Base-by-base conservation (phyloP, 2,888 invertebrate genomes). In the Drosophila tripunctata region DNA sequence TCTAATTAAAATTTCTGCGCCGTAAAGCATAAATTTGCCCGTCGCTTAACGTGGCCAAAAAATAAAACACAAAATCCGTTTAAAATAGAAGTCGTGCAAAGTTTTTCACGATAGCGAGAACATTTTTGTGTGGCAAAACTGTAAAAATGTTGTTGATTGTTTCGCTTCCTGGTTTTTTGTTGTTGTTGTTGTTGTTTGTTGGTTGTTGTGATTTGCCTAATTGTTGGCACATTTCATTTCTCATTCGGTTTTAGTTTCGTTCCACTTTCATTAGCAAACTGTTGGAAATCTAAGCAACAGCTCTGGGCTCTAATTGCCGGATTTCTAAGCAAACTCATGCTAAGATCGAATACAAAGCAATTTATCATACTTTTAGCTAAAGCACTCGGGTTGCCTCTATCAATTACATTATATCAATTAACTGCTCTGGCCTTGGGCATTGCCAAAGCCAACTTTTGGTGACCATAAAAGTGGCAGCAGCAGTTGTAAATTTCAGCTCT, bases 1-100 rank as follows among this genome's bases (percentile, higher is more conserved):
- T 86, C 84, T 83, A 83, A 83, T 83, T 83, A 83, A 86, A 83
- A 83, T 86, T 86, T 83, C 81, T 86, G 86, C 86, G 77, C 84
- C 72, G 84, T 78, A 86, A 83, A 83, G 83, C 83, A 80, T 83
- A 83, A 86, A 83, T 83, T 86, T 85, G 5, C 10, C 27, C 22
- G 64, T 67, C 78, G 70, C 71, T 82, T 85, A 55, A 69, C 79
- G 77, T 79, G 63, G 73, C 75, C 66, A 65, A 79, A 82, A 76
- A n/a, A n/a, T 66, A 63, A 50, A 50, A 54, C 66, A 67, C 63
- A 67, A 67, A 63, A 71, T 51, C 62, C 67, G 51, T 19, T 43
- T 55, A 63, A 69, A 63, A 56, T 44, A 51, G n/a, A n/a, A 71
- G 48, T 35, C 54, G 36, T 51, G 33, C 48, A 48, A 71, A 67